Percentiles rank a stretch among this genome's conserved stretches.
These are phyloP conservation scores for Thyatira batis DNA, from an alignment of 2,888 invertebrate genomes.

Conservation along the genomic window DNA sequence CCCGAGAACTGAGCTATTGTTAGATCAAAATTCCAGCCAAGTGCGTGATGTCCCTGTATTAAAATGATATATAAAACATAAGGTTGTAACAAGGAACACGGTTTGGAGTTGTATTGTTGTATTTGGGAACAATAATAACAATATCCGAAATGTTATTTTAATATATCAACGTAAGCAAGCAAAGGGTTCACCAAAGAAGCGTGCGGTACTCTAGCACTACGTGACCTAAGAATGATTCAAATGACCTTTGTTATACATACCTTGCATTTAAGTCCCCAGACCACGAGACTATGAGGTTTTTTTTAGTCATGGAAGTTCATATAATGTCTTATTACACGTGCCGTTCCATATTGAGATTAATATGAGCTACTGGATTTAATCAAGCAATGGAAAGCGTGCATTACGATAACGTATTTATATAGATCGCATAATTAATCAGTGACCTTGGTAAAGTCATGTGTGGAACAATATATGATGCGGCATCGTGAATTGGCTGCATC, in stretches of 20 bases:
- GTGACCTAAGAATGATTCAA: neutral
- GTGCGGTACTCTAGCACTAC: neutral
- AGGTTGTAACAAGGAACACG: no score
- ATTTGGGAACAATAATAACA: no score
- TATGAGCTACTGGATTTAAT: neutral
- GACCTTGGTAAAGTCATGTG: slow-evolving; percentile 52
- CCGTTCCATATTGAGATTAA: neutral
- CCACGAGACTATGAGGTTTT: neutral
- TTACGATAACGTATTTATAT: neutral
- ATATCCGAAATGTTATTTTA: no score
- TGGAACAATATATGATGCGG: slow-evolving; percentile 43
- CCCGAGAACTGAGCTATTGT: no score
- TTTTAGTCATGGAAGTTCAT: neutral
- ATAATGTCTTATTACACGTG: neutral
- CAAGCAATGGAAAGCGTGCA: neutral
- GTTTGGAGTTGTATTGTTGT: no score
- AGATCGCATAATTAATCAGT: slow-evolving; percentile 23
- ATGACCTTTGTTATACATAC: neutral
- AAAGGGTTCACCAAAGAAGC: neutral
- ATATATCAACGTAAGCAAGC: no score
- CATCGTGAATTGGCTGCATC: slow-evolving; percentile 47
- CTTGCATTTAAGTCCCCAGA: slow-evolving; percentile 4
- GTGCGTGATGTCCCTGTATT: no score
- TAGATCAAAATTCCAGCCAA: no score
- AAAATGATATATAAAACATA: no score